Evolutionary conservation across 2,113 vertebrate genomes (phyloP).

Genomic region (Laticauda laticaudata): DNA sequence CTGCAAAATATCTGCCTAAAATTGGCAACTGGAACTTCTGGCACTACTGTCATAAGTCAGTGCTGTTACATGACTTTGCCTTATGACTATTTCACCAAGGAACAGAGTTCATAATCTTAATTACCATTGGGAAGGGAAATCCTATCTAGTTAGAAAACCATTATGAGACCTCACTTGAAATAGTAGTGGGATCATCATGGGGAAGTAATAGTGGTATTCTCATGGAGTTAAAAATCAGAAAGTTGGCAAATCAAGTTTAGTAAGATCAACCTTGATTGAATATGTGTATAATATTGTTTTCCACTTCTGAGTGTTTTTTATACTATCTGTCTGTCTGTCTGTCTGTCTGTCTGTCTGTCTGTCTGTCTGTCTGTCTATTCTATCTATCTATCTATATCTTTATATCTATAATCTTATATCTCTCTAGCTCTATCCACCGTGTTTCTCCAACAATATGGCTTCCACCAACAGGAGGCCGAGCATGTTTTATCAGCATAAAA

Average conservation of each 20-base stretch:
- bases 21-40: not conserved
- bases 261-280: not conserved
- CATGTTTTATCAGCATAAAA: too few relatives aligned
- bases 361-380: too few relatives aligned
- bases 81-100: not conserved
- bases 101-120: not conserved
- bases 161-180: not conserved
- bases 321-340: too few relatives aligned
- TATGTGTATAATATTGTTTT: not conserved
- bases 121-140: not conserved
- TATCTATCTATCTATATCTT: too few relatives aligned
- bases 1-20: not conserved
- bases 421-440: too few relatives aligned
- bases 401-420: too few relatives aligned
- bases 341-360: too few relatives aligned
- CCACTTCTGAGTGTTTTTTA: not conserved
- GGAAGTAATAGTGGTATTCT: not conserved
- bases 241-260: not conserved
- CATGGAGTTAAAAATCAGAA: not conserved
- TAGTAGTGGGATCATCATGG: not conserved
- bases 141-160: not conserved
- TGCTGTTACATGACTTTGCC: not conserved
- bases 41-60: not conserved
- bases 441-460: too few relatives aligned
- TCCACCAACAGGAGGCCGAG: too few relatives aligned